Evolutionary conservation across 2,797 vertebrate species (phyloP), one percentile per base, ranked within the genome.

Genomic region (Gymnodraco acuticeps): DNA sequence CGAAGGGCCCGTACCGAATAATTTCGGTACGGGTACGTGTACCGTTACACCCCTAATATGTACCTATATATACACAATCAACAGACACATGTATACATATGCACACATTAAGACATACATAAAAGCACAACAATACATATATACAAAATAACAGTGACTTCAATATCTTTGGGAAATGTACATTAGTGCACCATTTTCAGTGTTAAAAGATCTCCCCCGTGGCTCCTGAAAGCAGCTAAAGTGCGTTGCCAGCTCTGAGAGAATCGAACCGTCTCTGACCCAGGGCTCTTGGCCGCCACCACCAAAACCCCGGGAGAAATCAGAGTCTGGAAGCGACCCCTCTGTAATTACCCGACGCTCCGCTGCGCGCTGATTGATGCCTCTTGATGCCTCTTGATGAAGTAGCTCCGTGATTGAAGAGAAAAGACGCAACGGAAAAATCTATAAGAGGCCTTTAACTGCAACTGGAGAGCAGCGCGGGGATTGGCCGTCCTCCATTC

Each of bases 311-410:
- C 64, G 10, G 70, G 88, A 90, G 90, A 92, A 93, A 93, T 91
- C 88, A 92, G 75, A 1, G 69, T 10, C 77, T 89, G 86, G 84
- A 90, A 87, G 85, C 79, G 31, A 69, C 77, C 83, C 47, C 81
- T 27, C 27, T 73, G 82, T 91, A 90, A 93, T 92, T 93, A 92
- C 87, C 56, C n/a, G 67, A 73, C 19, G 68, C 87, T 81, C 85
- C 19, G 67, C 85, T 81, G 73, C 46, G 16, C 41, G 80, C 87
- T 89, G 90, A 92, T 93, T 90, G 89, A 94, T 87, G 90, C 82
- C 81, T 91, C 91, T 93, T 90, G 89, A 94, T 87, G 90, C 82
- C 81, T 91, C 91, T 88, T 94, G 90, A 93, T 93, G 90, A 93
- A 93, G 92, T 88, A 75, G 89, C 60, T 85, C 81, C 51, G 85